Conservation (phyloP, 2,113 vertebrate species). For the Sialia sialis region DNA sequence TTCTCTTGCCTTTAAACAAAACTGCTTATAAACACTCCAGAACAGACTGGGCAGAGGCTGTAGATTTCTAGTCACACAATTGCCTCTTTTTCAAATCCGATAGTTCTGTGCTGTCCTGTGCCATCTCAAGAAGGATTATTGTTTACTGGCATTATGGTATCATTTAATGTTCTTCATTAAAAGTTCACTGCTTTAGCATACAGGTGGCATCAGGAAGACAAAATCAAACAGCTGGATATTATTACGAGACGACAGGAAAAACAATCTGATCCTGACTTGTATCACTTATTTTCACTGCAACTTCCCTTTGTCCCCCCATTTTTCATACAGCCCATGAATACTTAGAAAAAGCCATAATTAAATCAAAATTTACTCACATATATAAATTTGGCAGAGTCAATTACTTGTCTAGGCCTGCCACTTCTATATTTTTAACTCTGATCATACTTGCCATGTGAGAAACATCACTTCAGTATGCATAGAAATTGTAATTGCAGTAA, state of each 20-base stretch:
- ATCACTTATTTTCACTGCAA: background rate
- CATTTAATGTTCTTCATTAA: background rate
- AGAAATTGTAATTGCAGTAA: background rate
- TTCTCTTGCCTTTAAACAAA: background rate
- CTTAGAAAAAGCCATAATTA: background rate
- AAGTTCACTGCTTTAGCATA: background rate
- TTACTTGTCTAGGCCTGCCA: background rate
- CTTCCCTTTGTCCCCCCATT: background rate
- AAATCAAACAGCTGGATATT: background rate
- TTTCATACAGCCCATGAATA: background rate
- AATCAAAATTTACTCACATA: background rate
- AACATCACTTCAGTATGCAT: constrained; percentile 19
- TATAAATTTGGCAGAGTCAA: background rate
- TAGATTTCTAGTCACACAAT: background rate
- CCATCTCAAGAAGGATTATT: background rate
- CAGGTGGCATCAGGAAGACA: background rate
- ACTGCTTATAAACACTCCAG: background rate
- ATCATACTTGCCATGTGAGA: background rate
- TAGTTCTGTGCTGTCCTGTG: background rate
- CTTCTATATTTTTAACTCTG: constrained; percentile 16
- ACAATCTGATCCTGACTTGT: background rate
- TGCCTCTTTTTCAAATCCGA: background rate
- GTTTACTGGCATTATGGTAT: background rate
- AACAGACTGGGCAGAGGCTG: background rate
- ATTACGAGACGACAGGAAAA: background rate